phyloP scores from a whole-genome alignment of 2,113 vertebrate genomes.

The Erythrolamprus reginae region DNA sequence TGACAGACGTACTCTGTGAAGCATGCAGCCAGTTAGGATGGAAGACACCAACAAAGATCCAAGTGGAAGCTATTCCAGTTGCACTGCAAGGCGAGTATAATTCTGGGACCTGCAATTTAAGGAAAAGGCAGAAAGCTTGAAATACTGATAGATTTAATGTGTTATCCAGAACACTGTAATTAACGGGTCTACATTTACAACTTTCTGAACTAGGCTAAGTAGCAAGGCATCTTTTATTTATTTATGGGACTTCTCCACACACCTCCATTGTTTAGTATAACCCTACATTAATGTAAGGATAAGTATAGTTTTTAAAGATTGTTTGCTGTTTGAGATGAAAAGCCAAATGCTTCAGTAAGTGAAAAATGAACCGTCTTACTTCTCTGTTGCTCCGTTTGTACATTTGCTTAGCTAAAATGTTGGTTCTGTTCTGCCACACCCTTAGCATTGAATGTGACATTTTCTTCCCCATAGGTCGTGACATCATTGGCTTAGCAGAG shows the following conservation, averaged over 20 bases:
- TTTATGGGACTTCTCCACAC: neutral
- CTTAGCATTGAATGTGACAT: neutral
- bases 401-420: neutral
- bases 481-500: conserved; percentile 94
- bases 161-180: neutral
- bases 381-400: neutral
- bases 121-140: neutral
- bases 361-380: neutral
- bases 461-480: conserved; percentile 71
- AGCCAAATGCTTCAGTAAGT: neutral
- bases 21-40: conserved; percentile 94
- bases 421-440: neutral
- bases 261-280: neutral
- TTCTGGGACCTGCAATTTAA: rapidly evolving
- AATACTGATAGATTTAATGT: neutral
- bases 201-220: neutral
- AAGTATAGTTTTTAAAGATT: neutral
- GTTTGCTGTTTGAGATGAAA: neutral
- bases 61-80: conserved; percentile 88
- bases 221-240: neutral
- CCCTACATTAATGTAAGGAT: neutral
- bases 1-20: conserved; percentile 94
- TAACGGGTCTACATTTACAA: neutral
- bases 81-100: conserved; percentile 81
- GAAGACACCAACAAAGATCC: conserved; percentile 94